Evolutionary conservation across 2,888 invertebrate species (phyloP).

Genomic region (Xylophagus ater): DNA sequence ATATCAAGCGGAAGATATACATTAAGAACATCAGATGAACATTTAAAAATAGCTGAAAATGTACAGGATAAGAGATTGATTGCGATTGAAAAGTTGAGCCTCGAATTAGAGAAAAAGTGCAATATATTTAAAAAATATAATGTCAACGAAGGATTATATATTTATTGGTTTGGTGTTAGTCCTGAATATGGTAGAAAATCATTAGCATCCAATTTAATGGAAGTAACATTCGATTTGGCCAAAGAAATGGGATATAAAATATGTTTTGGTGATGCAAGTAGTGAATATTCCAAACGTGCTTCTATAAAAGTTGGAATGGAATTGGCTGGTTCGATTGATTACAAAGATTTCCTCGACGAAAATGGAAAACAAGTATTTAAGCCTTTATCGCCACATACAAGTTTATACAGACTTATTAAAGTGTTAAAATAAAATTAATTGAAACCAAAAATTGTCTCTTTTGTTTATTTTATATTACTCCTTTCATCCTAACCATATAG

Average conservation of each 20-base stretch:
- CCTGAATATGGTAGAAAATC: slow-evolving; percentile 14
- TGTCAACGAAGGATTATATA: slow-evolving; percentile 14
- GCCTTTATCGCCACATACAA: slow-evolving; percentile 16
- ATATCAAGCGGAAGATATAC: too few species aligned
- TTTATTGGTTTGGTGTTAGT: slow-evolving; percentile 16
- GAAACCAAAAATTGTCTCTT: neutral
- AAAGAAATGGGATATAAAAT: slow-evolving; percentile 14
- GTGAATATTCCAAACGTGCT: slow-evolving; percentile 17
- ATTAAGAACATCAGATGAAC: neutral
- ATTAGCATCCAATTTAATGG: slow-evolving; percentile 18
- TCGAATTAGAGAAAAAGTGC: slow-evolving; percentile 12
- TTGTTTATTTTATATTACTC: neutral
- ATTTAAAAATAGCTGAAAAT: slow-evolving; percentile 3
- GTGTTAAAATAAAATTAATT: slow-evolving; percentile 8
- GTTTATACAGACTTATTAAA: slow-evolving; percentile 18
- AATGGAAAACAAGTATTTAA: slow-evolving; percentile 16
- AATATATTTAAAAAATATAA: slow-evolving; percentile 16
- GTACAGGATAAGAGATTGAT: slow-evolving; percentile 1
- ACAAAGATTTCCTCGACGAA: slow-evolving; percentile 15
- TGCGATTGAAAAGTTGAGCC: slow-evolving; percentile 2
- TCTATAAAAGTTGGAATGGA: slow-evolving; percentile 17
- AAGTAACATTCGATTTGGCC: slow-evolving; percentile 13
- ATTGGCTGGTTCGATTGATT: slow-evolving; percentile 13
- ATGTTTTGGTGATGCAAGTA: slow-evolving; percentile 17
- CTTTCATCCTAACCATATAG: neutral